A percentile compares a stretch with the other conserved stretches of the same genome.
These are phyloP conservation scores for Temnothorax nylanderi DNA, from an alignment of 1,140 invertebrate genomes.

Conservation along the genomic window DNA sequence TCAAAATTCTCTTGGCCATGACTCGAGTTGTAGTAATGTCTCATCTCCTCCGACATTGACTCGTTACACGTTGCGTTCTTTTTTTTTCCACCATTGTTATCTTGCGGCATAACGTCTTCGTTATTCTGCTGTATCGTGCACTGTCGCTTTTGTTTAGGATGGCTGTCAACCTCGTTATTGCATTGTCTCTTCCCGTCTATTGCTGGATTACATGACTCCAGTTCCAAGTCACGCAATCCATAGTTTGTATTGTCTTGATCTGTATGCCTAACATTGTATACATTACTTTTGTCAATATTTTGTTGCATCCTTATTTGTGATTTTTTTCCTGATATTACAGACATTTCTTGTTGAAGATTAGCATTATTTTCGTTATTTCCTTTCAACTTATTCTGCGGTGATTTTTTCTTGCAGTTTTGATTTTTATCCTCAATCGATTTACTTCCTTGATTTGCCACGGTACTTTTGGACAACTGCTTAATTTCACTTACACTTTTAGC, in stretches of 20 bases:
- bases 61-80: constrained; percentile 48
- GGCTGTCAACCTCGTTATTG: not conserved
- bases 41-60: constrained; percentile 85
- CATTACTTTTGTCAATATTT: not conserved
- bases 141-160: not conserved
- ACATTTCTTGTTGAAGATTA: not conserved
- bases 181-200: not conserved
- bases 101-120: not conserved
- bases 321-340: not conserved
- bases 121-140: not conserved
- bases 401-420: not conserved
- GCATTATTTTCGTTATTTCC: not conserved
- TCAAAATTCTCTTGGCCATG: constrained; percentile 87
- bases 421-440: not conserved
- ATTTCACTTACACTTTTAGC: constrained; percentile 74
- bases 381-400: not conserved
- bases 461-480: constrained; percentile 59
- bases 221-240: no score
- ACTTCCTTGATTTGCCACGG: not conserved
- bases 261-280: not conserved
- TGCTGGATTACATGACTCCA: not conserved
- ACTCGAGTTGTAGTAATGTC: constrained; percentile 87
- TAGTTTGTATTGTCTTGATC: not conserved
- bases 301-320: not conserved
- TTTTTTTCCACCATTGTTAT: not conserved